Evolutionary conservation across 2,888 invertebrate genomes (phyloP).

Genomic region (Encarsia formosa): DNA sequence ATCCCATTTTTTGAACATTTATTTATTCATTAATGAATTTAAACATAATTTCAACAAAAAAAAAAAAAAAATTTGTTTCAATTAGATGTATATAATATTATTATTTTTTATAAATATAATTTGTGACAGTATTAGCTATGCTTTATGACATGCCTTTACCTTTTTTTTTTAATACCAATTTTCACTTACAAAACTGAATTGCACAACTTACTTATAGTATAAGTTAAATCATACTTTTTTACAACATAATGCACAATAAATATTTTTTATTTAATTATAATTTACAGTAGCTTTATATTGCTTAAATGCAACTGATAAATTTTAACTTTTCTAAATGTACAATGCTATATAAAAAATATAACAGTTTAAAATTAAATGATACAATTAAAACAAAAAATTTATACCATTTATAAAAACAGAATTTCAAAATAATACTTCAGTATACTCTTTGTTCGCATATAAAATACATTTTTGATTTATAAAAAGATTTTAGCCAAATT

Average conservation of each 20-base stretch:
- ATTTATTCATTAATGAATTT: not conserved
- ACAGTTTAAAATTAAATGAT: slow-evolving; percentile 18
- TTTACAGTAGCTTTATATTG: too few species aligned
- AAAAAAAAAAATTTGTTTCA: not conserved
- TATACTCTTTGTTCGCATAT: slow-evolving; percentile 16
- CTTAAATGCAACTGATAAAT: too few species aligned
- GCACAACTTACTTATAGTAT: too few species aligned
- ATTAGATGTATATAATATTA: slow-evolving; percentile 9
- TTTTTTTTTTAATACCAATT: too few species aligned
- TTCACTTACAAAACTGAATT: too few species aligned
- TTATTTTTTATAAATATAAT: slow-evolving; percentile 20
- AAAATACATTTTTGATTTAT: slow-evolving; percentile 24
- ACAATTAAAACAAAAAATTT: slow-evolving; percentile 16
- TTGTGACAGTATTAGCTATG: slow-evolving; percentile 9
- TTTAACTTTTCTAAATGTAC: not conserved
- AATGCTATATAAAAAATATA: slow-evolving; percentile 28
- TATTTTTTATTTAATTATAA: too few species aligned
- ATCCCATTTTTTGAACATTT: not conserved
- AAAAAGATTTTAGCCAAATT: slow-evolving; percentile 16
- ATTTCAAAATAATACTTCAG: slow-evolving; percentile 28
- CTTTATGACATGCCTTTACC: too few species aligned
- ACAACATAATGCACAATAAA: too few species aligned
- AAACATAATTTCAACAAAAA: too few species aligned
- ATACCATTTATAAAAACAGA: slow-evolving; percentile 21
- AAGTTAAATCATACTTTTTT: too few species aligned